Percentiles rank a stretch among this genome's conserved stretches.
Conservation (phyloP, 2,113 vertebrate species). For the Urocitellus parryii region DNA sequence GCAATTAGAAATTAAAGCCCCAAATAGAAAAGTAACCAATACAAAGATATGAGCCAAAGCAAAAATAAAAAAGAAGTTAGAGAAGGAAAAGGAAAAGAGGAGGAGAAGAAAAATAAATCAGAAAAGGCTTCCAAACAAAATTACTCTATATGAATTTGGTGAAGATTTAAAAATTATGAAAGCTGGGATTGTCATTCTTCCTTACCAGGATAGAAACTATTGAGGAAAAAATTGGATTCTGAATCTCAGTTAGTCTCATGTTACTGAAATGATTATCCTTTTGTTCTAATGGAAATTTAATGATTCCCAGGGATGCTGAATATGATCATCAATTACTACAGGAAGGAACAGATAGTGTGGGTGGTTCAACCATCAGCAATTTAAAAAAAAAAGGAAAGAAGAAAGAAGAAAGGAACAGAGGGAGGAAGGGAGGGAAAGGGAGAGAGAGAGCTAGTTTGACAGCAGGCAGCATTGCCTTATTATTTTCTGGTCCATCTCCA, state of each 20-base stretch:
- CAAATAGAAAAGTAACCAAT: constrained; percentile 59
- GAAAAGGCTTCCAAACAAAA: constrained; percentile 62
- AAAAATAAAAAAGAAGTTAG: not conserved
- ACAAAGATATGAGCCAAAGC: constrained; percentile 27
- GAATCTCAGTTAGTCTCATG: constrained; percentile 76
- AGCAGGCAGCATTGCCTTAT: constrained; percentile 71
- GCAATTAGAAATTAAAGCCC: constrained; percentile 67
- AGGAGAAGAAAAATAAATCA: not conserved
- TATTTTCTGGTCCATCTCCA: constrained; percentile 58
- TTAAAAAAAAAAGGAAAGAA: too few species aligned
- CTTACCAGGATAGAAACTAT: constrained; percentile 81
- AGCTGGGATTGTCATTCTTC: constrained; percentile 76
- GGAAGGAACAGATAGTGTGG: constrained; percentile 71
- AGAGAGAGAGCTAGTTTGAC: constrained; percentile 52
- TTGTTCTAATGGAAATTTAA: constrained; percentile 77
- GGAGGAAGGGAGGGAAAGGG: too few species aligned
- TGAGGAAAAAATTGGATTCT: constrained; percentile 82
- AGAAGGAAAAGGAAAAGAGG: too few species aligned
- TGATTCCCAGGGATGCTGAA: constrained; percentile 81
- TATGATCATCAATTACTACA: constrained; percentile 70
- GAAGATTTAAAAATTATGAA: constrained; percentile 74
- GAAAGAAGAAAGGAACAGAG: not conserved
- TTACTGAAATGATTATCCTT: constrained; percentile 81
- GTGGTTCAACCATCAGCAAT: too few species aligned
- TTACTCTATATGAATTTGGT: constrained; percentile 71